These are phyloP conservation scores for Euclidia mi DNA, from an alignment of 2,888 invertebrate species.

Conservation along the genomic window DNA sequence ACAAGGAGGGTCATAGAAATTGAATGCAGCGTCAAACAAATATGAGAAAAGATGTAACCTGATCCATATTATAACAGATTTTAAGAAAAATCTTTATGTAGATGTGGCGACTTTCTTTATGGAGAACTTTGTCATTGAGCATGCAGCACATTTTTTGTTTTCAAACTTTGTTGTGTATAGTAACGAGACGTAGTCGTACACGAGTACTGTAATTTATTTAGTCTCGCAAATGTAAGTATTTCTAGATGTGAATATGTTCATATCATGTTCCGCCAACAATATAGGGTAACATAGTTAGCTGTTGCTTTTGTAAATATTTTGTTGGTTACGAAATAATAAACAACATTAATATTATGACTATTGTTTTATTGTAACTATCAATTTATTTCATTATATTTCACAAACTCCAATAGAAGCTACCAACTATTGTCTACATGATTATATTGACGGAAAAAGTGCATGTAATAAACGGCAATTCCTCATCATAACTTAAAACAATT, in stretches of 20 bases:
- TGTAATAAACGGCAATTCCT: no score
- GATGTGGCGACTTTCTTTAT: constrained; percentile 18
- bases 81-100: constrained; percentile 10
- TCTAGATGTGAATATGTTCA: constrained; percentile 1
- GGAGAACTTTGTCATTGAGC: not conserved
- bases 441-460: no score
- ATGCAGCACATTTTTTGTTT: constrained; percentile 21
- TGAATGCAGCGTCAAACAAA: constrained; percentile 48
- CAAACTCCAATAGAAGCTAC: no score
- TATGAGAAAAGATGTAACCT: constrained; percentile 32
- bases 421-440: no score
- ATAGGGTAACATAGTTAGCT: no score
- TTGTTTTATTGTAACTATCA: no score
- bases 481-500: no score
- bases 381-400: no score
- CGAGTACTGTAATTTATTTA: not conserved
- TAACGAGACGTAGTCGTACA: constrained; percentile 1
- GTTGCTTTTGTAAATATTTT: no score
- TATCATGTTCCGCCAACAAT: not conserved
- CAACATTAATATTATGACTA: no score
- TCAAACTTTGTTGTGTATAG: constrained; percentile 5
- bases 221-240: not conserved
- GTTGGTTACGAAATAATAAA: no score
- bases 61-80: constrained; percentile 30
- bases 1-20: constrained; percentile 34